These are phyloP conservation scores for Molothrus aeneus DNA, from an alignment of 2,797 vertebrate species.

Conservation along the genomic window DNA sequence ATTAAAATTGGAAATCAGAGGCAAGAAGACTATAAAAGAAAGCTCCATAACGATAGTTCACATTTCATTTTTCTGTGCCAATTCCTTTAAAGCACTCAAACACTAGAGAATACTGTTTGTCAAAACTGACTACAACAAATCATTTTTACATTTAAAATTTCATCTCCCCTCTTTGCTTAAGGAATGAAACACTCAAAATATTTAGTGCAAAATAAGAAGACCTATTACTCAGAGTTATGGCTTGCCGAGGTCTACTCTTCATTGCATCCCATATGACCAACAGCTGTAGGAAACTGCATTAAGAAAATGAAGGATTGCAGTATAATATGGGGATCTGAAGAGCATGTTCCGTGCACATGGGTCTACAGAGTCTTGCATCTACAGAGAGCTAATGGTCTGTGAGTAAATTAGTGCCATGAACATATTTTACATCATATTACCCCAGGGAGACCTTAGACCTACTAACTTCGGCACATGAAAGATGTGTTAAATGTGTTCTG, in stretches of 20 bases:
- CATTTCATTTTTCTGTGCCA: constrained; percentile 27
- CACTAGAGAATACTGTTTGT: constrained; percentile 6
- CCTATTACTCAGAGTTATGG: not conserved
- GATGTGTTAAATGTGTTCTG: constrained; percentile 58
- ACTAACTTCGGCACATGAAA: constrained; percentile 31
- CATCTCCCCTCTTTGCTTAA: not conserved
- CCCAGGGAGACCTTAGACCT: constrained; percentile 33
- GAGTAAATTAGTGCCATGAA: constrained; percentile 58
- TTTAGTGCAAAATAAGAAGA: constrained; percentile 23
- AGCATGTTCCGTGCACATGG: not conserved
- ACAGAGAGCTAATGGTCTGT: constrained; percentile 53
- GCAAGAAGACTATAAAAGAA: constrained; percentile 27
- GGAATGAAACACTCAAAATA: constrained; percentile 23
- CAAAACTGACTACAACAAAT: constrained; percentile 28
- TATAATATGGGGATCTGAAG: not conserved
- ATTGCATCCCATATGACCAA: not conserved
- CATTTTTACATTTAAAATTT: constrained; percentile 30
- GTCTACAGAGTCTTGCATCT: constrained; percentile 34
- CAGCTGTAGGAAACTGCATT: constrained; percentile 7
- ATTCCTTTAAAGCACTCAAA: constrained; percentile 13
- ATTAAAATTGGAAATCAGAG: constrained; percentile 53
- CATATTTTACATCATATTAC: constrained; percentile 49
- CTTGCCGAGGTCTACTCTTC: not conserved
- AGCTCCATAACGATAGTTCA: not conserved
- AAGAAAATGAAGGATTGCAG: constrained; percentile 29